phyloP scores from a whole-genome alignment of 2,888 invertebrate genomes.

The Artemia sp. region DNA sequence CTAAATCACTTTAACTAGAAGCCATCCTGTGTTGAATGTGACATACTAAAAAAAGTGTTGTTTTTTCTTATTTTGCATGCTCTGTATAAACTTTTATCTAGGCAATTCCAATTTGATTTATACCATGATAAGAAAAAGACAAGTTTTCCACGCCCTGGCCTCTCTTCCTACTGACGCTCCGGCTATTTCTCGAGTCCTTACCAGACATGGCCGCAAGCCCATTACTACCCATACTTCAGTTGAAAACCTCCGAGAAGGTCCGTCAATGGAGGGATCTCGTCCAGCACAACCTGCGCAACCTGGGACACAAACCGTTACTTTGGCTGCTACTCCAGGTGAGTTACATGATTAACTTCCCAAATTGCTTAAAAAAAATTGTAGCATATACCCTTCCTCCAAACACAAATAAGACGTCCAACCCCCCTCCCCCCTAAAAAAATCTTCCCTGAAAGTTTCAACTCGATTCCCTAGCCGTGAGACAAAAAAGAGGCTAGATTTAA shows the following conservation, averaged over 20 bases:
- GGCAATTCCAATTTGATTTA: conserved; percentile 97
- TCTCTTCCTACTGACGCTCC: conserved; percentile 85
- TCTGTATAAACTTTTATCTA: conserved; percentile 29
- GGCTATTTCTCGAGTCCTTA: conserved; percentile 42
- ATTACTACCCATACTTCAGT: conserved; percentile 20
- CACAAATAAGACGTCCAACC: too few species aligned
- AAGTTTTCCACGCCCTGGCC: conserved; percentile 91
- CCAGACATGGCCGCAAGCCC: conserved; percentile 21
- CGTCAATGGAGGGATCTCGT: conserved; percentile 56
- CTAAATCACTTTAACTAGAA: not conserved
- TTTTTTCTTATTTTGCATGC: not conserved
- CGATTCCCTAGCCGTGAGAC: too few species aligned
- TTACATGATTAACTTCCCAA: not conserved
- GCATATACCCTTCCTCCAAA: too few species aligned
- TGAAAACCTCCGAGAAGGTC: conserved; percentile 25
- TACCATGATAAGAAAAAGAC: conserved; percentile 95
- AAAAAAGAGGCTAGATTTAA: too few species aligned
- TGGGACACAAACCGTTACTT: conserved; percentile 71
- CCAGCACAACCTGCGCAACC: conserved; percentile 75
- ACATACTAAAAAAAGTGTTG: not conserved
- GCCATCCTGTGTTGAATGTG: not conserved
- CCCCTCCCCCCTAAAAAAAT: too few species aligned
- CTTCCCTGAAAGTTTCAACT: too few species aligned
- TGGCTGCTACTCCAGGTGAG: conserved; percentile 71
- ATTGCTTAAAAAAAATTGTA: too few species aligned